Base-by-base conservation (phyloP, 2,797 vertebrate genomes). In the Notolepis coatsorum region DNA sequence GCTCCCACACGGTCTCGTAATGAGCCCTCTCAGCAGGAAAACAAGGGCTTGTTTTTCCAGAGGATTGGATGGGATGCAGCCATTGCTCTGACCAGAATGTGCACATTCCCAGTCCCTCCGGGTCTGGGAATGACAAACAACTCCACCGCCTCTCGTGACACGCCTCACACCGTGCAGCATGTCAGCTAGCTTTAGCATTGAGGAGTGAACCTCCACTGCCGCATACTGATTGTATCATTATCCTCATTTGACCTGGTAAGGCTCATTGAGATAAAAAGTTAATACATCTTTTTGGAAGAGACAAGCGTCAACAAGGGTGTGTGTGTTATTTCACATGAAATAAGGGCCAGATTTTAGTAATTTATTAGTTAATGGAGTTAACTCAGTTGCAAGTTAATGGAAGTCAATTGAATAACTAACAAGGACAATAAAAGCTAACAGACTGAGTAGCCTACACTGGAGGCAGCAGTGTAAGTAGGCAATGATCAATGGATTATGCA, bases 21-120 rank as follows among this genome's bases (percentile, higher is more conserved):
- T 77, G 50, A 82, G 66, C 33, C 23, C 64, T 81, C 80, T 82
- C 73, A 82, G 80, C 74, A 84, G 74, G 78, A 84, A 84, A 85
- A 82, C 81, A 79, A 70, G 72, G 61, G 61, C 65, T 77, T 77
- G 49, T 75, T 86, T 87, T 86, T 80, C 76, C 75, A 82, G 47
- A 83, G 79, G 73, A 75, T 80, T 77, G 79, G 66, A 76, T 73
- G 20, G 28, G 68, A 80, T 47, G 45, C 7, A 41, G 73, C 69
- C 79, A 54, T 15, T 1, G 13, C 50, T 73, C 42, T 56, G 33
- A 73, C 61, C 42, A 23, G n/a, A 49, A 68, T 58, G 53, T 52
- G 17, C 1, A 2, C 47, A n/a, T n/a, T n/a, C 70, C 7, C 63
- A 68, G 60, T 51, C 62, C 17, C 35, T 48, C 5, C 20, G 54